Evolutionary conservation across 2,113 vertebrate genomes (phyloP).

Genomic region (sheep (Ovis aries)): DNA sequence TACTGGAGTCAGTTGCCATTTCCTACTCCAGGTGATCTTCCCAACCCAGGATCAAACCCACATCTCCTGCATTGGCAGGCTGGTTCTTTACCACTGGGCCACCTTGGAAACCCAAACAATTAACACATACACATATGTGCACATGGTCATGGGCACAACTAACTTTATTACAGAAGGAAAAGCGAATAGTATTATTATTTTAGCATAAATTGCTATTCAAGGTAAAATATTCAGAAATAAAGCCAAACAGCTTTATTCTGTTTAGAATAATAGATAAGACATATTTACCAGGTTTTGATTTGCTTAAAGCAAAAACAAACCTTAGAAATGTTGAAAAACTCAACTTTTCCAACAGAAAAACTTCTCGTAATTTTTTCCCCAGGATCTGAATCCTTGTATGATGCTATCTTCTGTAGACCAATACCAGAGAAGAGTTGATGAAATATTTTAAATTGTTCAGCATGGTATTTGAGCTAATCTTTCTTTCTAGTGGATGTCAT

Average conservation of each 20-base stretch:
- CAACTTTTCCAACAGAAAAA: not conserved
- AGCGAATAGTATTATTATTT: not conserved
- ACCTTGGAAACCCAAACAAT: not conserved
- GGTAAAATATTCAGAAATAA: not conserved
- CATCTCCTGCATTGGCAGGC: not conserved
- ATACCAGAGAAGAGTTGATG: not conserved
- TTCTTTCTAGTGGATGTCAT: not conserved
- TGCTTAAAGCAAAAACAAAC: not conserved
- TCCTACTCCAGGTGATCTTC: not conserved
- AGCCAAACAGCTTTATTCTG: not conserved
- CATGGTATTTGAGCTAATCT: not conserved
- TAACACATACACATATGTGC: not conserved
- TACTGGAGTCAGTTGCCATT: not conserved
- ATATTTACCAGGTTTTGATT: not conserved
- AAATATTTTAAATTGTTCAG: not conserved
- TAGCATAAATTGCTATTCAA: not conserved
- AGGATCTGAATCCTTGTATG: not conserved
- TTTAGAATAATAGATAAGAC: not conserved
- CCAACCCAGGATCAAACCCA: not conserved
- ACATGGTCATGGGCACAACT: not conserved
- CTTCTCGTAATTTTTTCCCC: not conserved
- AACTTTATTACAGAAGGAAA: not conserved
- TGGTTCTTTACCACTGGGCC: not conserved
- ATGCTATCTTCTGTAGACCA: not conserved
- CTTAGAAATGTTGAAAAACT: not conserved